phyloP scores from a whole-genome alignment of 2,888 invertebrate species.

The Acrobasis repandana region DNA sequence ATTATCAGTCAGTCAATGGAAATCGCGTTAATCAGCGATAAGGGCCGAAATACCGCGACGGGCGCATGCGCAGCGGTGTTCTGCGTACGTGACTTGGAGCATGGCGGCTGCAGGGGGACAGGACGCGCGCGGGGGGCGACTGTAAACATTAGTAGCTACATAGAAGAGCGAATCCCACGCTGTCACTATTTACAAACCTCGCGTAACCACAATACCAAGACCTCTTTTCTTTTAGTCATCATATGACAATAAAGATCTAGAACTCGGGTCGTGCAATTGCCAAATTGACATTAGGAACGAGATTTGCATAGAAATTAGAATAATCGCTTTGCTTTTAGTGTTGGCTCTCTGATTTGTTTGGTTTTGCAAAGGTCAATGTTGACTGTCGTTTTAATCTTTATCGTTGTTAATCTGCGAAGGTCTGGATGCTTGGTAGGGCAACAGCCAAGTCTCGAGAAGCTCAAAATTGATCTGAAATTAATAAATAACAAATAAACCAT shows the following conservation, averaged over 20 bases:
- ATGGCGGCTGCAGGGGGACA: slow-evolving; percentile 52
- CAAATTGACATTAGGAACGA: slow-evolving; percentile 28
- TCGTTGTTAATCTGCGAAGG: background rate
- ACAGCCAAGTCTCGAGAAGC: background rate
- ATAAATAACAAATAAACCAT: too few relatives aligned
- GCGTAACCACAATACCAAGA: slow-evolving; percentile 37
- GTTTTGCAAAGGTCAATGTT: slow-evolving; percentile 5
- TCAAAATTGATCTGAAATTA: background rate
- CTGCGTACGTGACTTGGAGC: slow-evolving; percentile 77
- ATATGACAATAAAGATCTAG: background rate
- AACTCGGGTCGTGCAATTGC: slow-evolving; percentile 24
- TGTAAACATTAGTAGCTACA: slow-evolving; percentile 58
- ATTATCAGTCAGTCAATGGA: slow-evolving; percentile 44
- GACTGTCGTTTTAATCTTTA: too few relatives aligned
- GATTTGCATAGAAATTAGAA: background rate
- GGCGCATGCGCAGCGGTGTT: slow-evolving; percentile 63
- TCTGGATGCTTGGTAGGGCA: background rate
- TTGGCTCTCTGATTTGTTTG: background rate
- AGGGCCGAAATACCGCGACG: slow-evolving; percentile 58
- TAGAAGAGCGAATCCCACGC: slow-evolving; percentile 55
- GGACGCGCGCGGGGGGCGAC: slow-evolving; percentile 37
- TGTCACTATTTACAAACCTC: slow-evolving; percentile 56
- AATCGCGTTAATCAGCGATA: slow-evolving; percentile 57
- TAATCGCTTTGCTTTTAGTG: background rate
- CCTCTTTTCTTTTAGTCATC: slow-evolving; percentile 21